Conservation (phyloP, 2,113 vertebrate species). For the Probosciger aterrimus region DNA sequence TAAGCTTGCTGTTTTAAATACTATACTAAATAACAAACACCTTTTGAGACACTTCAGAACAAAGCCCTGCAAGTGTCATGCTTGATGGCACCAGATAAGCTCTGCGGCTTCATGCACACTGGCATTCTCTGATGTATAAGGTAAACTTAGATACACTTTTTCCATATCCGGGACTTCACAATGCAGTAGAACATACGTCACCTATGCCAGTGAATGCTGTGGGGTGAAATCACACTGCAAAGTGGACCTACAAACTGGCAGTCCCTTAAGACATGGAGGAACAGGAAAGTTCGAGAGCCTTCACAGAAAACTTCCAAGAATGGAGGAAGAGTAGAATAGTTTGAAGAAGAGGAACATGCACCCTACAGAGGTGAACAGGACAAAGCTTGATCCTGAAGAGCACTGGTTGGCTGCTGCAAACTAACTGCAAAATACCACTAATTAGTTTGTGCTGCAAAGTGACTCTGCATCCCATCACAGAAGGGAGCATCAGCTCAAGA, state of each 20-base stretch:
- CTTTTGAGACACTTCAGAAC: not conserved
- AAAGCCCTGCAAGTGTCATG: not conserved
- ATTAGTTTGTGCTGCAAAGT: too few species aligned
- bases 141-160: accelerated
- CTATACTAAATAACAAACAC: not conserved
- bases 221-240: not conserved
- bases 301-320: not conserved
- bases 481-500: not conserved
- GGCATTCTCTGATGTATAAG: not conserved
- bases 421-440: not conserved
- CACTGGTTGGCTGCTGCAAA: not conserved
- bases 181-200: not conserved
- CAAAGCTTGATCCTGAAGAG: not conserved
- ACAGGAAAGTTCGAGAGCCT: not conserved
- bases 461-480: not conserved
- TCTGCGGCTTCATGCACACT: not conserved
- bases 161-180: not conserved
- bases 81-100: not conserved
- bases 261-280: not conserved
- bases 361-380: not conserved
- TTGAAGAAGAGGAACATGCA: not conserved
- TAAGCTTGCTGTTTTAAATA: not conserved
- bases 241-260: not conserved
- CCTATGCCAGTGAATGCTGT: not conserved
- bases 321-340: not conserved